Base-by-base conservation (phyloP, 23 tunicate species). In the Halocynthia roretzi region DNA sequence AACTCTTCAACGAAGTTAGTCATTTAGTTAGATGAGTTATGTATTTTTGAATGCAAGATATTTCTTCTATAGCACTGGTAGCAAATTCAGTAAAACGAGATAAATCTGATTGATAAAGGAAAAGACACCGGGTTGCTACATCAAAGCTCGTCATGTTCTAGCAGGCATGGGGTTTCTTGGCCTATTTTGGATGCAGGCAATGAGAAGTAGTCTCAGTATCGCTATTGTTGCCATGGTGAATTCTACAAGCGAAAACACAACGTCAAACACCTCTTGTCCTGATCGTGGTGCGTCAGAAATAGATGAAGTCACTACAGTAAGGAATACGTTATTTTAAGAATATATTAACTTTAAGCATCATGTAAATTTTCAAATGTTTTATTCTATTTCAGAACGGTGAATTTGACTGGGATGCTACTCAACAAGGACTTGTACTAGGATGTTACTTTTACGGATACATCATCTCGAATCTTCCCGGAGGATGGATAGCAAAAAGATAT, bases 181-280 rank as follows among this genome's bases (percentile, higher is more conserved):
- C 10, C 75, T 84, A 81, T 88, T 88, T 62, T 83, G 84, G 71
- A 82, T 83, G 21, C 84, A 83, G 56, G 75, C 82, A 8, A 15
- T 84, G 50, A 77, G 95, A 66, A 83, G 76, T 71, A 88, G 84
- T 77, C 71, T 88, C 48, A 88, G 81, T 70, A 85, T 84, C 15
- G 88, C 95, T 17, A 88, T 88, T 8, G 95, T 88, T 70, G 95
- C 88, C 66, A 88, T 88, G 95, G 95, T 88, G 56, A 88, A 88
- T 54, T 50, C 71, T 56, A 88, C 87, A 31, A 31, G 44, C 22
- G 44, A 31, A 18, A 54, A 0, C 44, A 4, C 44, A 31, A 31
- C 44, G 4, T 31, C 44, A 31, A 31, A 31, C 44, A 31, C 44
- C 44, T 31, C 44, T 31, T 88, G 95, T 40, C 95, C 95, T 50